Evolutionary conservation across 2,888 invertebrate species (phyloP).

Genomic region (Tipula lateralis): DNA sequence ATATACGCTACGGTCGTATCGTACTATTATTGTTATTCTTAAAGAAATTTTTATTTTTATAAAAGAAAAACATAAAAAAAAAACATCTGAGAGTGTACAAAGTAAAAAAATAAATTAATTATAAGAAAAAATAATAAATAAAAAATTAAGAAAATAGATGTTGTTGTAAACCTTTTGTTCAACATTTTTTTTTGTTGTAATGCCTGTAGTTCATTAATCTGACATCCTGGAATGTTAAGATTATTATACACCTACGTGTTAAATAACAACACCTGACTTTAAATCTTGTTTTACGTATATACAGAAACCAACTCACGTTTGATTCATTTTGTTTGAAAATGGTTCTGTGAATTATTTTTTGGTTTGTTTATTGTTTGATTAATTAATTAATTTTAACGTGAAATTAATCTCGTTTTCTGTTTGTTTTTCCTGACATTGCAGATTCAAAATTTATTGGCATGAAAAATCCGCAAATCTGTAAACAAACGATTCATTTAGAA

Average conservation of each 20-base stretch:
- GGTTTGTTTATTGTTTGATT: neutral
- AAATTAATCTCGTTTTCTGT: neutral
- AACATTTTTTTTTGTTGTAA: neutral
- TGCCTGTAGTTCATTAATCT: slow-evolving; percentile 24
- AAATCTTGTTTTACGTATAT: neutral
- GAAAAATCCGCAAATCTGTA: no score
- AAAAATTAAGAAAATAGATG: neutral
- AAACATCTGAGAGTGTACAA: neutral
- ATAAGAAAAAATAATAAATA: neutral
- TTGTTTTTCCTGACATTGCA: no score
- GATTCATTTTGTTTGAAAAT: neutral
- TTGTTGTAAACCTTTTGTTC: neutral
- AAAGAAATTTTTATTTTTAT: neutral
- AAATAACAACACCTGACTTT: slow-evolving; percentile 19
- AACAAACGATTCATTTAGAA: no score
- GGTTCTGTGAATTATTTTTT: neutral
- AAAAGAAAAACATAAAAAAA: no score
- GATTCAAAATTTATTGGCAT: no score
- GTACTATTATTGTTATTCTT: neutral
- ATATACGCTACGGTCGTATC: neutral
- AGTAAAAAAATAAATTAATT: slow-evolving; percentile 19
- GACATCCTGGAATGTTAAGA: slow-evolving; percentile 11
- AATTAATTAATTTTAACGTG: neutral
- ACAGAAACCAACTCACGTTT: neutral
- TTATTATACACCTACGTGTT: slow-evolving; percentile 6